Percentiles rank a stretch among this genome's conserved stretches.
These are phyloP conservation scores for Microctonus aethiopoides DNA, from an alignment of 2,888 invertebrate genomes.

Conservation along the genomic window DNA sequence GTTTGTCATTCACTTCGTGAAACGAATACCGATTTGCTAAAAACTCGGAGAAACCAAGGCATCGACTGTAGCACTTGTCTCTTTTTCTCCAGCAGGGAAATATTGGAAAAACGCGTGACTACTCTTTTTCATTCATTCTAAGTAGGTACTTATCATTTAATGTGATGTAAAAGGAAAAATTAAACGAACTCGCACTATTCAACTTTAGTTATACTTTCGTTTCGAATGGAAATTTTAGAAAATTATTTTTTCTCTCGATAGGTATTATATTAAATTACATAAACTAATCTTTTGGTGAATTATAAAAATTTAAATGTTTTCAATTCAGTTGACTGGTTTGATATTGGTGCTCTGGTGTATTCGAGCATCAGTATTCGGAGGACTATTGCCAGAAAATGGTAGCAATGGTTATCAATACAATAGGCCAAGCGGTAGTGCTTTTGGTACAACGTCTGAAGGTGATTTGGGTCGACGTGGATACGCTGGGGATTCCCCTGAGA, in stretches of 20 bases:
- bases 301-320: not conserved
- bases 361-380: constrained; percentile 51
- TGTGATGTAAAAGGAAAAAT: not conserved
- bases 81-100: constrained; percentile 21
- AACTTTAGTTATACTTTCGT: too few relatives aligned
- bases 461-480: constrained; percentile 36
- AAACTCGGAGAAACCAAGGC: not conserved
- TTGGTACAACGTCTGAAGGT: constrained; percentile 28
- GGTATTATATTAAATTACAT: too few relatives aligned
- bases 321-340: constrained; percentile 50
- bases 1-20: constrained; percentile 35
- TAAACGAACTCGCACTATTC: too few relatives aligned
- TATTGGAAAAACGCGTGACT: constrained; percentile 34
- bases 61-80: not conserved
- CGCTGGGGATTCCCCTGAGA: constrained; percentile 32
- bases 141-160: constrained; percentile 15
- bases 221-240: too few relatives aligned
- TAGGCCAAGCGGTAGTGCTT: constrained; percentile 50
- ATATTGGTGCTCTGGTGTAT: constrained; percentile 53
- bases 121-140: constrained; percentile 22
- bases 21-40: constrained; percentile 29
- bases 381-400: constrained; percentile 54
- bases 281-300: too few relatives aligned
- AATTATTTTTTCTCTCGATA: too few relatives aligned
- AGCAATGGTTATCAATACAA: constrained; percentile 59